These are phyloP conservation scores for Hemicordylus capensis DNA, from an alignment of 2,113 vertebrate species.

Conservation along the genomic window DNA sequence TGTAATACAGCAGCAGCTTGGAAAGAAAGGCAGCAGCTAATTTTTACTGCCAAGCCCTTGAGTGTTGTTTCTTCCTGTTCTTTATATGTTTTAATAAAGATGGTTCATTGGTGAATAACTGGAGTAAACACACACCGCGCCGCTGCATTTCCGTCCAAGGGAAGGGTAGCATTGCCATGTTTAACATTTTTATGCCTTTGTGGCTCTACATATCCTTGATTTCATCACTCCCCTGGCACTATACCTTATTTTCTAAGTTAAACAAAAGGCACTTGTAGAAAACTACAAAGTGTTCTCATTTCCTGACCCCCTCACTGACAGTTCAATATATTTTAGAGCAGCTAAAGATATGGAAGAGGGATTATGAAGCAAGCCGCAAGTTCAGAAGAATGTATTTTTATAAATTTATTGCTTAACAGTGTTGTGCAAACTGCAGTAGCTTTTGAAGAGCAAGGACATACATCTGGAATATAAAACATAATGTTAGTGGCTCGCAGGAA, in stretches of 20 bases:
- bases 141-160: conserved; percentile 17
- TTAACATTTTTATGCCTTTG: conserved; percentile 66
- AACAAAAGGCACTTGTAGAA: conserved; percentile 68
- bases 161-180: conserved; percentile 17
- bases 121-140: conserved; percentile 40
- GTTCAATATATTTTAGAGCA: conserved; percentile 74
- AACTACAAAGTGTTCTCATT: conserved; percentile 68
- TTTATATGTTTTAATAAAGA: conserved; percentile 61
- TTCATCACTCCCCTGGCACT: conserved; percentile 66
- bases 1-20: conserved; percentile 14
- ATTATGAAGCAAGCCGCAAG: conserved; percentile 71
- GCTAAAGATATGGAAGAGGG: conserved; percentile 73
- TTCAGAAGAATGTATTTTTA: conserved; percentile 65
- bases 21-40: not conserved
- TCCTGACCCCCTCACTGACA: conserved; percentile 71
- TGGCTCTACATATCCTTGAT: conserved; percentile 57
- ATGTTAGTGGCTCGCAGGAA: conserved; percentile 55
- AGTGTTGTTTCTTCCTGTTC: conserved; percentile 32
- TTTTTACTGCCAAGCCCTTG: conserved; percentile 27
- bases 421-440: conserved; percentile 32
- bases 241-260: conserved; percentile 70
- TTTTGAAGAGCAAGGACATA: conserved; percentile 75
- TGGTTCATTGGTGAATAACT: conserved; percentile 31
- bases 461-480: conserved; percentile 74
- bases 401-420: conserved; percentile 70